Evolutionary conservation across 2,888 invertebrate species (phyloP).

Genomic region (Escarpia spicata): DNA sequence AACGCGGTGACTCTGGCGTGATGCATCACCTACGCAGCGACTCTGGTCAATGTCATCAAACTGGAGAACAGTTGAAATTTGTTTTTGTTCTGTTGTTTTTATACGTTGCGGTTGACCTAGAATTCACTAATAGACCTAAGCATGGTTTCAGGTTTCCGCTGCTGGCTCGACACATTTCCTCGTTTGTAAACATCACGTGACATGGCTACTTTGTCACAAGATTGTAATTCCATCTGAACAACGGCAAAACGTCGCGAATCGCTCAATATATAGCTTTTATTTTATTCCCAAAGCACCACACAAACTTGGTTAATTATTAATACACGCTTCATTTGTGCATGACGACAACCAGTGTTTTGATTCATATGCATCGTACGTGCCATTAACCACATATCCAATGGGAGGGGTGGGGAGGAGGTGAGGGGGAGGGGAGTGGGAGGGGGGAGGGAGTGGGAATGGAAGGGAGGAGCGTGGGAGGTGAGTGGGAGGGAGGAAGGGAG

Average conservation of each 20-base stretch:
- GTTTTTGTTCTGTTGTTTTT: background rate
- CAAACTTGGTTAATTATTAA: background rate
- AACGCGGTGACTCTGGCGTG: no score
- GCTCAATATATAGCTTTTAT: background rate
- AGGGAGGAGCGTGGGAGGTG: no score
- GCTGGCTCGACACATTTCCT: background rate
- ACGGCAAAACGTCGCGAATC: background rate
- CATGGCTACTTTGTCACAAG: background rate
- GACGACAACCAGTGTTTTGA: background rate
- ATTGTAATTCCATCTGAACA: background rate
- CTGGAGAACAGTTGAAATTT: background rate
- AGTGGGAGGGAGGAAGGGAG: no score
- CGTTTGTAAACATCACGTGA: conserved; percentile 14
- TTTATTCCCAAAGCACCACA: background rate
- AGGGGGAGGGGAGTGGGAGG: no score
- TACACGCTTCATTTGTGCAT: background rate
- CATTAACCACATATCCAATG: background rate
- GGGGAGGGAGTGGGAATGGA: no score
- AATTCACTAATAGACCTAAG: background rate
- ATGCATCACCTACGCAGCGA: background rate
- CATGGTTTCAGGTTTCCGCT: background rate
- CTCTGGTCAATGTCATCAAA: background rate
- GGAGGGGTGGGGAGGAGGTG: background rate
- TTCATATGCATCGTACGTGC: background rate
- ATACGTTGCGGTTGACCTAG: background rate